Conservation (phyloP, 2,113 vertebrate species). For the Eupsittula cactorum region DNA sequence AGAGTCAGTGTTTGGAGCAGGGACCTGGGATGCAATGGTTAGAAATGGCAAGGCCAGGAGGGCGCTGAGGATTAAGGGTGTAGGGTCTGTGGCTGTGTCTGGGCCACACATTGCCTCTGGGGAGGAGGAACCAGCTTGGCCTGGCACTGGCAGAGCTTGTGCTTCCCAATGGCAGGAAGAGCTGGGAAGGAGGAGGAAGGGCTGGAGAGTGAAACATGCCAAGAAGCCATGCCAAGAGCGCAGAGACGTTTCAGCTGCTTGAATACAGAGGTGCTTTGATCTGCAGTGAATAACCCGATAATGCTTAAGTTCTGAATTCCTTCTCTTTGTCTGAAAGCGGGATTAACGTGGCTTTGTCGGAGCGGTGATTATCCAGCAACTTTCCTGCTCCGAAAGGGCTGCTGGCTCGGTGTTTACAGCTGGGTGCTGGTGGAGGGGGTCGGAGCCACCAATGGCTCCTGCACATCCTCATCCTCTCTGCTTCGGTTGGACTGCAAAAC, state of each 20-base stretch:
- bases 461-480: background rate
- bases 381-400: background rate
- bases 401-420: background rate
- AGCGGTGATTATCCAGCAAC: background rate
- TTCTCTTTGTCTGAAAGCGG: slow-evolving; percentile 32
- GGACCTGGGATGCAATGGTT: background rate
- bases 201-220: background rate
- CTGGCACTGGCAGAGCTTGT: background rate
- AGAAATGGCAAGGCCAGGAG: background rate
- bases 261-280: slow-evolving; percentile 36
- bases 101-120: background rate
- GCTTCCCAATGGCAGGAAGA: background rate
- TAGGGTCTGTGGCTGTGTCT: background rate
- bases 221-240: background rate
- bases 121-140: background rate
- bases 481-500: background rate
- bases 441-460: background rate
- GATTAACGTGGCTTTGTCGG: background rate
- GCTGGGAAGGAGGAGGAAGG: slow-evolving; percentile 1
- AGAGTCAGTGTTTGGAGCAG: background rate
- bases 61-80: background rate
- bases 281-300: slow-evolving; percentile 18
- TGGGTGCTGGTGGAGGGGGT: background rate
- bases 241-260: slow-evolving; percentile 2
- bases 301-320: slow-evolving; percentile 26